Conservation (phyloP, 2,888 invertebrate genomes). For the Synergus itoensis region DNA sequence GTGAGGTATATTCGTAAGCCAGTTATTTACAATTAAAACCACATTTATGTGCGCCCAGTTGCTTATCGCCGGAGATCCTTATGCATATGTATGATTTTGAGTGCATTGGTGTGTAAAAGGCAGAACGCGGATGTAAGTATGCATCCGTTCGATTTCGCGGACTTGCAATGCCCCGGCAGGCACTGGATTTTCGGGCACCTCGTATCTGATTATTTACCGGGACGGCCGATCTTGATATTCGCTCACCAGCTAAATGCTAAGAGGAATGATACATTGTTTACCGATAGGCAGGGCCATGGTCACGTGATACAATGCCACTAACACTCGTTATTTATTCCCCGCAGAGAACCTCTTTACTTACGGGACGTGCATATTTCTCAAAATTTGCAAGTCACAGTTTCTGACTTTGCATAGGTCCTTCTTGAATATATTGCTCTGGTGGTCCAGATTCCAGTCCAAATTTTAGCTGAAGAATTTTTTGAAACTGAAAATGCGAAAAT, state of each 20-base stretch:
- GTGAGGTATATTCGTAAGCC: constrained; percentile 11
- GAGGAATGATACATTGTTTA: constrained; percentile 64
- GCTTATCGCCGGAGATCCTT: constrained; percentile 38
- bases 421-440: neutral
- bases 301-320: constrained; percentile 39
- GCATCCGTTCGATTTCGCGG: constrained; percentile 36
- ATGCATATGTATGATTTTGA: constrained; percentile 41
- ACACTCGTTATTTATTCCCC: constrained; percentile 40
- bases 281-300: constrained; percentile 52
- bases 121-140: constrained; percentile 40
- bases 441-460: neutral
- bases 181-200: constrained; percentile 57
- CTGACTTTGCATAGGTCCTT: neutral
- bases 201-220: constrained; percentile 65
- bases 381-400: neutral
- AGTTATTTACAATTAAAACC: constrained; percentile 34
- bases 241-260: constrained; percentile 61
- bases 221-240: constrained; percentile 65
- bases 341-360: constrained; percentile 16
- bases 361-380: neutral
- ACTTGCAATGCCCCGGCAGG: constrained; percentile 4
- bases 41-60: constrained; percentile 33
- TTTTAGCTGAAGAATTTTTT: too few species aligned
- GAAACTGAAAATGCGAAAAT: neutral
- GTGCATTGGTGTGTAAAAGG: constrained; percentile 34